Evolutionary conservation across 2,888 invertebrate species (phyloP), one percentile per base, ranked within the genome.

Genomic region (Perdita meconis): DNA sequence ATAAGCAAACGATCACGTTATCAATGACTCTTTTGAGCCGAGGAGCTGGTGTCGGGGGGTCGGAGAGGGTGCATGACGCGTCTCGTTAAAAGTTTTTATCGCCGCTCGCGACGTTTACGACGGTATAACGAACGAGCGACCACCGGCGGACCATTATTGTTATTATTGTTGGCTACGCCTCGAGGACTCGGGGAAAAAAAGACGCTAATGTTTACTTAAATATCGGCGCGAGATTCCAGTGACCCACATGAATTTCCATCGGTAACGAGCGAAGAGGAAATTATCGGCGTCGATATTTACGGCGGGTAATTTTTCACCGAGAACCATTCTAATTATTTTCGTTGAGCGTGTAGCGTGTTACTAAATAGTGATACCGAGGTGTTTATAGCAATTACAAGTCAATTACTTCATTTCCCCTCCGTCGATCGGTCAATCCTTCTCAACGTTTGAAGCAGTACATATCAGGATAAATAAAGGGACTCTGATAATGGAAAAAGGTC

Each of bases 31-130:
- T 13, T 47, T 61, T 40, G 13, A 12, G 74, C n/a, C n/a, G n/a
- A n/a, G n/a, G n/a, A n/a, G 30, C 30, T 30, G 30, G 30, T 4
- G 30, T 4, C 3, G 30, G 6, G 6, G 6, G 30, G 30, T 34
- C 30, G 16, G 24, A 19, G 38, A 19, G 12, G 13, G 44, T n/a
- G 13, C 51, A 73, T 50, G 19, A 47, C 30, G 10, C 34, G 24
- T 38, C 34, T 24, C 53, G 75, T 75, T 55, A 40, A 53, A 65
- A 75, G 59, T 60, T 75, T 75, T 75, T 75, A 75, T 75, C 59
- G 40, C 22, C 66, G 12, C 12, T 0, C 53, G 24, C 75, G 75
- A 75, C 75, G 13, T 75, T 75, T 75, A 75, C 76, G 66, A 75
- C 53, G 40, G 44, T 53, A 30, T 74, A 74, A 75, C 65, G 75